Evolutionary conservation across 2,888 invertebrate species (phyloP), one percentile per base, ranked within the genome.

Genomic region (Leptinotarsa juncta): DNA sequence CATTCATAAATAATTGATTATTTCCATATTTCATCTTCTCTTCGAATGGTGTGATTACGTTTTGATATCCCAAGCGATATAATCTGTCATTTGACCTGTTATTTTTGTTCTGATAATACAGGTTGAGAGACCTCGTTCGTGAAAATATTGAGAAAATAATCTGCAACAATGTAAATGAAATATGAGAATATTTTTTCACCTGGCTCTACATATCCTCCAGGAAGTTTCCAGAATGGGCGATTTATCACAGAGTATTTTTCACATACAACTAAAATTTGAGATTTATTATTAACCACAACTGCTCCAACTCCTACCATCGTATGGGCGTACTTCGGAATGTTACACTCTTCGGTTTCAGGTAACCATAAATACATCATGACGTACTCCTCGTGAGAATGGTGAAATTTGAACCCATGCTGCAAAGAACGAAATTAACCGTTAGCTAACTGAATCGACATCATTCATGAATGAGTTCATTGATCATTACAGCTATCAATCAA

Each of bases 121-220:
- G 26, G 26, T 32, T 32, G 32, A 32, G 7, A 32, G 7, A 32
- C 32, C 7, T 1, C 7, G 5, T 5, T 32, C 42, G 42, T 42
- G 0, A 3, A 42, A 42, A 10, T 42, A 42, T 42, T 5, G 42
- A 42, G 3, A 42, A 42, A 10, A 42, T 12, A 10, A 42, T 10
- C 42, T 10, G 2, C 10, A 10, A 42, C 3, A 42, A 42, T 3
- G 10, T 42, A 3, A 2, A 42, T 42, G 42, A 10, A 10, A 32
- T 32, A 32, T 10, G 10, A 42, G 42, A 42, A 10, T 42, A 12
- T 42, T 42, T 42, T 2, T 42, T 42, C 10, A 94, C 95, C 93
- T 88, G 93, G 94, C 86, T 97, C 95, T 20, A 96, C 95, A 88
- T 95, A 95, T 69, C 97, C 97, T 70, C 98, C 97, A 18, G 98